Conservation (phyloP, 2,888 invertebrate species). For the Drosophila demipolita region DNA sequence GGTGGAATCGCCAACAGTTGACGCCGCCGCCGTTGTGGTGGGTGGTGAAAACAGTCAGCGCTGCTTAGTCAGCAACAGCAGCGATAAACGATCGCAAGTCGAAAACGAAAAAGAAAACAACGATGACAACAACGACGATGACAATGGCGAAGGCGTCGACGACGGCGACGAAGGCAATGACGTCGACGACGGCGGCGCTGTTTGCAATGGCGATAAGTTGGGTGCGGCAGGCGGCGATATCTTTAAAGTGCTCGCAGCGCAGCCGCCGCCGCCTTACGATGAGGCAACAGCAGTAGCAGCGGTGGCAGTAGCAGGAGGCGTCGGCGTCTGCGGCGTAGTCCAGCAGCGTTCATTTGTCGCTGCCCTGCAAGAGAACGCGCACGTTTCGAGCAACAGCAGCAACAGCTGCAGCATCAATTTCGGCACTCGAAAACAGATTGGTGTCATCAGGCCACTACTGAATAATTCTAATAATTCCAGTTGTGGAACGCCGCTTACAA, state of each 20-base stretch:
- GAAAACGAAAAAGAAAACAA: conserved; percentile 27
- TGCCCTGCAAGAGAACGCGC: conserved; percentile 67
- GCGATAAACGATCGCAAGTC: conserved; percentile 31
- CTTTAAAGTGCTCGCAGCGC: conserved; percentile 49
- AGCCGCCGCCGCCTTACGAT: conserved; percentile 33
- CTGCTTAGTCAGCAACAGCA: conserved; percentile 57
- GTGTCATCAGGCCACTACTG: conserved; percentile 86
- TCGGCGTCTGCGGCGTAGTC: conserved; percentile 73
- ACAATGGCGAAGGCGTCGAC: conserved; percentile 19
- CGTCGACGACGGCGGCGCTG: conserved; percentile 15
- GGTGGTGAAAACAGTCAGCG: conserved; percentile 39
- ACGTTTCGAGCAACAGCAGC: conserved; percentile 70
- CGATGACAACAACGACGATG: conserved; percentile 29
- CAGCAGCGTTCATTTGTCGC: conserved; percentile 61
- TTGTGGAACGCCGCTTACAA: conserved; percentile 85
- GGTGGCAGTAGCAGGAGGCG: conserved; percentile 42
- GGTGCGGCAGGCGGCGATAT: conserved; percentile 67
- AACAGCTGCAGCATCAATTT: conserved; percentile 21
- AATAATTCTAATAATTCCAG: conserved; percentile 53
- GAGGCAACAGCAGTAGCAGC: conserved; percentile 35
- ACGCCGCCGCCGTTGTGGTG: conserved; percentile 1
- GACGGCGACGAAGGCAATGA: conserved; percentile 36
- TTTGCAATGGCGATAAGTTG: conserved; percentile 66
- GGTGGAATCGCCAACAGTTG: conserved; percentile 54
- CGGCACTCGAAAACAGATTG: conserved; percentile 84